Evolutionary conservation across 2,888 invertebrate species (phyloP).

Genomic region (Noctuana brunneofusca): DNA sequence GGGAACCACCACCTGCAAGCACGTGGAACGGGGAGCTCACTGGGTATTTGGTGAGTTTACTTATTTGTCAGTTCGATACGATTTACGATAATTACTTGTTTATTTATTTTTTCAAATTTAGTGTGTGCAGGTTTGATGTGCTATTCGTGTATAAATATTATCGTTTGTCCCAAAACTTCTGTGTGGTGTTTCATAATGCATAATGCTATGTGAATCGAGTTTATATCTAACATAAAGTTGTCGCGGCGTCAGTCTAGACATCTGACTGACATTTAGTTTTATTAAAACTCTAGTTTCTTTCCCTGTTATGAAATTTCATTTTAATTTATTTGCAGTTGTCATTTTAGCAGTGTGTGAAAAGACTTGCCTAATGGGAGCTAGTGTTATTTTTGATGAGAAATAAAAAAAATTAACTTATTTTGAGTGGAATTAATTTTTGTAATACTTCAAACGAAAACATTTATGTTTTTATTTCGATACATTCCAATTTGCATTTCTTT

Average conservation of each 20-base stretch:
- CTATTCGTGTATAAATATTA: slow-evolving; percentile 19
- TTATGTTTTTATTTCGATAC: too few relatives aligned
- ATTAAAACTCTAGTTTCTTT: too few relatives aligned
- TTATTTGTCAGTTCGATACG: slow-evolving; percentile 31
- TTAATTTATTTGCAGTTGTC: too few relatives aligned
- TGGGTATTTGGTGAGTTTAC: slow-evolving; percentile 91
- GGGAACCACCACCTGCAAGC: slow-evolving; percentile 91
- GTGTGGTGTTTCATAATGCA: not conserved
- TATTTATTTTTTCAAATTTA: slow-evolving; percentile 19
- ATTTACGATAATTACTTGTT: slow-evolving; percentile 21
- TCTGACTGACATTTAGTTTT: not conserved
- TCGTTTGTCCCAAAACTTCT: not conserved
- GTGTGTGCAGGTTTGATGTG: not conserved
- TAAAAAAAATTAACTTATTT: too few relatives aligned
- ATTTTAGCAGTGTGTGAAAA: too few relatives aligned
- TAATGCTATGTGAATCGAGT: too few relatives aligned
- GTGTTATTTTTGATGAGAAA: too few relatives aligned
- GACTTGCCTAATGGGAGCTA: too few relatives aligned
- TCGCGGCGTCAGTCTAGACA: not conserved
- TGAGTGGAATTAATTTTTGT: too few relatives aligned
- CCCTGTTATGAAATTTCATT: too few relatives aligned
- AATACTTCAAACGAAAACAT: too few relatives aligned
- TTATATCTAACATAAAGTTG: not conserved
- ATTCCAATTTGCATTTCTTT: too few relatives aligned
- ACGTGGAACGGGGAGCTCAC: slow-evolving; percentile 91